Evolutionary conservation across 2,888 invertebrate genomes (phyloP).

Genomic region (Caenorhabditis imperialis): DNA sequence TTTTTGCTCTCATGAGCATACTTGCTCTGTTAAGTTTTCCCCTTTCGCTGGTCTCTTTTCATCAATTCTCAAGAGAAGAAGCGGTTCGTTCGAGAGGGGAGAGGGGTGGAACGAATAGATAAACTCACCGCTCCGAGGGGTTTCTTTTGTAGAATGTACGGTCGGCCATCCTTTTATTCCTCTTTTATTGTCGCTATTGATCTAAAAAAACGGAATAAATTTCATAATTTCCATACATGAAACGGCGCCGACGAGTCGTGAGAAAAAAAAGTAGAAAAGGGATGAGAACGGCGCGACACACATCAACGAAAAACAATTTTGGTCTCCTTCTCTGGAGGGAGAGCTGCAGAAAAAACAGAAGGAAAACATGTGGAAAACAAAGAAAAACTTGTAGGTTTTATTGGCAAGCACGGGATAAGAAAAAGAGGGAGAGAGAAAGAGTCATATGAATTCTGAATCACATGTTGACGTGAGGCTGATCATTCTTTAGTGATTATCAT

Average conservation of each 20-base stretch:
- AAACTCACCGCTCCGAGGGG: constrained; percentile 47
- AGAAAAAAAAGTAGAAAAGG: constrained; percentile 2
- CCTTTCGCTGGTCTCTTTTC: constrained; percentile 11
- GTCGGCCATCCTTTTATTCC: constrained; percentile 17
- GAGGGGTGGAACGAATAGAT: background rate
- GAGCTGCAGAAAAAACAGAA: background rate
- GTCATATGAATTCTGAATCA: constrained; percentile 31
- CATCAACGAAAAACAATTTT: constrained; percentile 34
- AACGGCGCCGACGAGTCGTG: too few species aligned
- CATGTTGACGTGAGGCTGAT: constrained; percentile 15
- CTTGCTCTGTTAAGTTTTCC: constrained; percentile 28
- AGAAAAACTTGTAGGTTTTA: constrained; percentile 16
- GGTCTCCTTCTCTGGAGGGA: constrained; percentile 6
- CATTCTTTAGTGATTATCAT: too few species aligned
- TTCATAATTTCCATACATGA: too few species aligned
- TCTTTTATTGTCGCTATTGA: constrained; percentile 9
- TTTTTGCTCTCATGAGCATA: constrained; percentile 45
- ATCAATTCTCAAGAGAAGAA: constrained; percentile 34
- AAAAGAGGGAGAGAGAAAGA: background rate
- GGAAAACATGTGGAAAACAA: constrained; percentile 3
- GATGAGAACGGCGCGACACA: too few species aligned
- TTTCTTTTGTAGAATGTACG: constrained; percentile 49
- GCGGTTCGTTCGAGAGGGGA: constrained; percentile 7
- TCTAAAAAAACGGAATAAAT: too few species aligned
- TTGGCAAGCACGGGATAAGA: too few species aligned